A percentile compares a stretch with the other conserved stretches of the same genome.
These are phyloP conservation scores for Anas platyrhynchos DNA, from an alignment of 2,113 vertebrate genomes.

Conservation along the genomic window DNA sequence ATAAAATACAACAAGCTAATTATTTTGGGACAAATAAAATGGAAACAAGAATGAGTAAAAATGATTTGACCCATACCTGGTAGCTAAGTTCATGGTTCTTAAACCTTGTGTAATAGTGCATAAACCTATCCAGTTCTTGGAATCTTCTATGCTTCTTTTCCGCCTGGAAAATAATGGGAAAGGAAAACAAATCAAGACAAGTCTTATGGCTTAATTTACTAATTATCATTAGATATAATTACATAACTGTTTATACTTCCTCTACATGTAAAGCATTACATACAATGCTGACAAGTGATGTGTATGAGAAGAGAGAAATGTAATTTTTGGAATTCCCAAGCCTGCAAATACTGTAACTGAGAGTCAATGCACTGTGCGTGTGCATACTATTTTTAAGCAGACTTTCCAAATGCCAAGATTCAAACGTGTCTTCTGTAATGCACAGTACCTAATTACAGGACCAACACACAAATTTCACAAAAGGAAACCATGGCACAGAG, in stretches of 20 bases:
- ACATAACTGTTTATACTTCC: background rate
- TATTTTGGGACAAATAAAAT: constrained; percentile 11
- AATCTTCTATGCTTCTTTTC: constrained; percentile 98
- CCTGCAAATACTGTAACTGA: background rate
- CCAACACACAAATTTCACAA: background rate
- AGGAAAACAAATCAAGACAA: background rate
- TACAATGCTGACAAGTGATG: background rate
- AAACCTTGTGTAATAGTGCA: constrained; percentile 99
- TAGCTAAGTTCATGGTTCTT: constrained; percentile 99
- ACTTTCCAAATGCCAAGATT: background rate
- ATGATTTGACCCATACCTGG: constrained; percentile 81
- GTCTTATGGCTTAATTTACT: background rate
- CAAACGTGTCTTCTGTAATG: background rate
- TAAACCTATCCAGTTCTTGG: constrained; percentile 98
- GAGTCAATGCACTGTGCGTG: background rate
- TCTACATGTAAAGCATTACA: background rate
- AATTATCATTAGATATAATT: background rate
- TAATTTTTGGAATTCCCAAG: background rate
- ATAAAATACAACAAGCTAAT: constrained; percentile 8
- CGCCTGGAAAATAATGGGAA: constrained; percentile 80
- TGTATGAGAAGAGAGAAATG: background rate
- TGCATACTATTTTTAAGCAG: background rate
- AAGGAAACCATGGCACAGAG: background rate
- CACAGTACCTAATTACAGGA: background rate
- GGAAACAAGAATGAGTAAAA: constrained; percentile 26